Evolutionary conservation across 2,797 vertebrate species (phyloP).

Genomic region (Notolabrus celidotus): DNA sequence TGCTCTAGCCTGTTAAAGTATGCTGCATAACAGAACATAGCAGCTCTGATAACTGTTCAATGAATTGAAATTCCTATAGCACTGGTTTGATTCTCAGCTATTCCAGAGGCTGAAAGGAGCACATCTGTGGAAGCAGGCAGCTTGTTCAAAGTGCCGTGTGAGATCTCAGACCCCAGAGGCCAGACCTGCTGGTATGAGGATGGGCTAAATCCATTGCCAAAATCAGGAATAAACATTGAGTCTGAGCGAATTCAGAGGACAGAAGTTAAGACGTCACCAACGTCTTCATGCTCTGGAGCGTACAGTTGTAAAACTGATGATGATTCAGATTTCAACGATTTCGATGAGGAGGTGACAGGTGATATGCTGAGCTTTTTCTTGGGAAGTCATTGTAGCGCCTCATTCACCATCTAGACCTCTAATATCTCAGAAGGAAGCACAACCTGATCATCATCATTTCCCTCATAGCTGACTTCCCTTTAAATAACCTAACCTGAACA

Average conservation of each 20-base stretch:
- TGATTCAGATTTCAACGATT: slow-evolving; percentile 81
- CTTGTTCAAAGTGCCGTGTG: slow-evolving; percentile 82
- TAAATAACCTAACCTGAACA: slow-evolving; percentile 51
- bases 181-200: slow-evolving; percentile 87
- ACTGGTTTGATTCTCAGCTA: slow-evolving; percentile 85
- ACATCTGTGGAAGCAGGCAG: slow-evolving; percentile 82
- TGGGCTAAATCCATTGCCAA: slow-evolving; percentile 82
- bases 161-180: slow-evolving; percentile 83
- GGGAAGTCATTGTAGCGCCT: slow-evolving; percentile 38
- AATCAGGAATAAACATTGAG: slow-evolving; percentile 83
- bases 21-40: slow-evolving; percentile 5
- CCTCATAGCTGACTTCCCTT: slow-evolving; percentile 43
- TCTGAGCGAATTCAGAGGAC: slow-evolving; percentile 82
- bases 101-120: slow-evolving; percentile 84
- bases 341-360: slow-evolving; percentile 91
- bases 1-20: slow-evolving; percentile 5
- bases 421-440: slow-evolving; percentile 62
- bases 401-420: slow-evolving; percentile 67
- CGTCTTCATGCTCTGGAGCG: slow-evolving; percentile 83
- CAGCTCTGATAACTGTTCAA: slow-evolving; percentile 53
- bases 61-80: slow-evolving; percentile 82
- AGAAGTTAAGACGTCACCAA: slow-evolving; percentile 81
- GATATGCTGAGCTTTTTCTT: slow-evolving; percentile 82
- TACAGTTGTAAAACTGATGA: slow-evolving; percentile 84
- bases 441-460: slow-evolving; percentile 62